Conservation (phyloP, 2,888 invertebrate species). For the Ligdia adustata region DNA sequence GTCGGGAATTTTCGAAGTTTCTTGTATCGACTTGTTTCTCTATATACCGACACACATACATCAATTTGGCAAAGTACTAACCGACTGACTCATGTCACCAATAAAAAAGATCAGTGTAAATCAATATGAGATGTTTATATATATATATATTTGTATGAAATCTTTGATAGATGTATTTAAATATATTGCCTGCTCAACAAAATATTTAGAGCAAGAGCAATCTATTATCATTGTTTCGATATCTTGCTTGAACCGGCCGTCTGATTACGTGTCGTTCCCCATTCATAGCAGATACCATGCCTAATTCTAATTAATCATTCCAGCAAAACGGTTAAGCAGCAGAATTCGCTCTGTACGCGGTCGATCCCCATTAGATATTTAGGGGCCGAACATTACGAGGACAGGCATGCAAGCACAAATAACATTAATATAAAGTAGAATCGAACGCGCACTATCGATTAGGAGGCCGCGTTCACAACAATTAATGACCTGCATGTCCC, state of each 20-base stretch:
- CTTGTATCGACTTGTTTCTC: no score
- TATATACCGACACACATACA: no score
- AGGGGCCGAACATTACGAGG: constrained; percentile 43
- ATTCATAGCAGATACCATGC: constrained; percentile 15
- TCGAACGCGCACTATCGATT: constrained; percentile 83
- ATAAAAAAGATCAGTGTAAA: no score
- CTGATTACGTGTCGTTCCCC: constrained; percentile 16
- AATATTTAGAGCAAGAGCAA: neutral
- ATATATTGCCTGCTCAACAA: no score
- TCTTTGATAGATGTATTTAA: no score
- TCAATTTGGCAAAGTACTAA: no score
- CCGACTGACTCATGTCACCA: no score
- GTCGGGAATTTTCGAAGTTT: no score
- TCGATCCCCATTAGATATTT: constrained; percentile 47
- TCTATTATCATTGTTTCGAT: constrained; percentile 6
- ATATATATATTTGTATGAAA: no score
- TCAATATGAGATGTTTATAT: no score
- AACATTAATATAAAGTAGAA: constrained; percentile 84
- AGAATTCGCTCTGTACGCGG: constrained; percentile 28
- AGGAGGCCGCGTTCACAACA: constrained; percentile 81
- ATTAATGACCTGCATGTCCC: constrained; percentile 84
- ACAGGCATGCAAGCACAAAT: constrained; percentile 72
- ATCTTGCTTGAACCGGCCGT: constrained; percentile 5
- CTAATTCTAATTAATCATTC: constrained; percentile 32
- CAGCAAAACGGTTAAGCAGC: constrained; percentile 33